phyloP scores from a whole-genome alignment of 1,140 invertebrate species.

The Samia ricini region DNA sequence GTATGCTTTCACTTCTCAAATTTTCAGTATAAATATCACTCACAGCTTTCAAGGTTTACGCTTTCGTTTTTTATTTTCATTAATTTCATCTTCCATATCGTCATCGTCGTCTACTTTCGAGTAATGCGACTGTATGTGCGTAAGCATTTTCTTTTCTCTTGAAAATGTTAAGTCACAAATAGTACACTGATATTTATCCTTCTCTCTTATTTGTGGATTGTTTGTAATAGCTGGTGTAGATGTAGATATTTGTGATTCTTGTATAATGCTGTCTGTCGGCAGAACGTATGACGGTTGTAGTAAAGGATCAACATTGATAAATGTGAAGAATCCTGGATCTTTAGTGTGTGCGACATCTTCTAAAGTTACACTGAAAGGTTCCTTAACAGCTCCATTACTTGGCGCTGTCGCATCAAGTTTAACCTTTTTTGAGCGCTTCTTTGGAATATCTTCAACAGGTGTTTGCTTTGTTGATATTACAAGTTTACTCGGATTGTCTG shows the following conservation, averaged over 20 bases:
- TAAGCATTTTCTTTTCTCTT: slow-evolving; percentile 60
- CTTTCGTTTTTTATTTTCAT: slow-evolving; percentile 26
- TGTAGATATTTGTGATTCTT: slow-evolving; percentile 70
- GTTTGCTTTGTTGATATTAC: slow-evolving; percentile 61
- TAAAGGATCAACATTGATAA: slow-evolving; percentile 67
- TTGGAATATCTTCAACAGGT: slow-evolving; percentile 31
- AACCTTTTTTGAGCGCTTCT: slow-evolving; percentile 42
- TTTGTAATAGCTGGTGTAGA: slow-evolving; percentile 34
- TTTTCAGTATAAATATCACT: neutral
- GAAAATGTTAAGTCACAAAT: slow-evolving; percentile 57
- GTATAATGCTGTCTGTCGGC: slow-evolving; percentile 63
- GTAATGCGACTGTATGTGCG: slow-evolving; percentile 63
- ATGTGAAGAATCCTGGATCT: slow-evolving; percentile 59
- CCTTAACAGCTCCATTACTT: slow-evolving; percentile 15
- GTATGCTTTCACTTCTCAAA: neutral
- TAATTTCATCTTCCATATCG: slow-evolving; percentile 29
- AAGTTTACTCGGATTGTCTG: slow-evolving; percentile 65
- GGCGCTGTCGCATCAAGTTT: slow-evolving; percentile 12
- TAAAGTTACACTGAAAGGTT: slow-evolving; percentile 49
- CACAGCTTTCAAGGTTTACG: neutral
- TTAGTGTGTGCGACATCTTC: slow-evolving; percentile 41
- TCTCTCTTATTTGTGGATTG: slow-evolving; percentile 23
- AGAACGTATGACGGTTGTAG: slow-evolving; percentile 68
- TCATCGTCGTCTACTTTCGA: slow-evolving; percentile 60
- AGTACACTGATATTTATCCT: slow-evolving; percentile 55